Conservation (phyloP, 2,797 vertebrate genomes). For the Alauda arvensis region DNA sequence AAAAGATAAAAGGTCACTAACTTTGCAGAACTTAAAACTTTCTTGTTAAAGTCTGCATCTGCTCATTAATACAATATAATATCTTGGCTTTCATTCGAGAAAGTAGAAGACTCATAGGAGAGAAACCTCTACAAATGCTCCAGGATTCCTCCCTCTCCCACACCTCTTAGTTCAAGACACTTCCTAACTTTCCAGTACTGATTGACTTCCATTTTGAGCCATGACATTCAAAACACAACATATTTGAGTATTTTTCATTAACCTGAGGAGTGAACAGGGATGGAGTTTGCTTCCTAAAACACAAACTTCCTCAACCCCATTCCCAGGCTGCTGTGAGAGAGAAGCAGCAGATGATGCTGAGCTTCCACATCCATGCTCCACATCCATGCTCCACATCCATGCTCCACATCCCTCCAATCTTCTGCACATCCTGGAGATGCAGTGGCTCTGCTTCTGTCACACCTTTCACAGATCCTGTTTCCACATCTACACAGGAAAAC, state of each 20-base stretch:
- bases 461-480: not conserved
- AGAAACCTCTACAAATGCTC: not conserved
- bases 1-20: not conserved
- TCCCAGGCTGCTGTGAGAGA: not conserved
- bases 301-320: not conserved
- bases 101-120: not conserved
- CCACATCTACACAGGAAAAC: not conserved
- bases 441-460: not conserved
- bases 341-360: not conserved
- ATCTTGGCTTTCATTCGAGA: not conserved
- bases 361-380: not conserved
- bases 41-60: not conserved
- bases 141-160: not conserved
- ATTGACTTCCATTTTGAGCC: not conserved
- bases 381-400: not conserved
- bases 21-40: not conserved
- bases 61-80: not conserved
- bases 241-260: not conserved
- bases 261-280: not conserved
- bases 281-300: not conserved
- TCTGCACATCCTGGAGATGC: not conserved
- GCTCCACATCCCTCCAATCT: not conserved
- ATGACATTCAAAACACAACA: not conserved
- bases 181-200: not conserved
- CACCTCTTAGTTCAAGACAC: not conserved